These are phyloP conservation scores for Phymorhynchus buccinoides DNA, from an alignment of 1,140 invertebrate species.

Conservation along the genomic window DNA sequence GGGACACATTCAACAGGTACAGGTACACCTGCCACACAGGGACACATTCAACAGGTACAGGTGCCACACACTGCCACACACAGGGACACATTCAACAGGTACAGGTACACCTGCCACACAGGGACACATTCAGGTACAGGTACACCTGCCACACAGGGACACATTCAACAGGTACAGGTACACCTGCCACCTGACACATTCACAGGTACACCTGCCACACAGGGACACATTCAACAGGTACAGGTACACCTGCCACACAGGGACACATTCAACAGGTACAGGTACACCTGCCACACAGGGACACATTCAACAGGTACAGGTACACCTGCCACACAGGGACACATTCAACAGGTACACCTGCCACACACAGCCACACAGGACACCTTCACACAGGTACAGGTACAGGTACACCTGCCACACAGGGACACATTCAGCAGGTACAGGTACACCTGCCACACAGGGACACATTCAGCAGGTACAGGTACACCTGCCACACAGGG, in stretches of 20 bases:
- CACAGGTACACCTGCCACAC: slow-evolving; percentile 1
- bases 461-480: slow-evolving; percentile 77
- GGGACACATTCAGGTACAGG: neutral
- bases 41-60: too few relatives aligned
- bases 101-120: too few relatives aligned
- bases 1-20: too few relatives aligned
- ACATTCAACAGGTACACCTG: neutral
- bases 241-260: slow-evolving; percentile 54
- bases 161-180: neutral
- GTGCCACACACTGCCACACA: too few relatives aligned
- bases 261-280: slow-evolving; percentile 77
- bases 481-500: slow-evolving; percentile 70
- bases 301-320: too few relatives aligned
- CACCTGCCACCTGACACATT: too few relatives aligned
- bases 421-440: slow-evolving; percentile 24
- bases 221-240: slow-evolving; percentile 70
- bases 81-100: too few relatives aligned
- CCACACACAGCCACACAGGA: too few relatives aligned
- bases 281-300: slow-evolving; percentile 70
- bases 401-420: too few relatives aligned
- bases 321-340: neutral
- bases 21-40: too few relatives aligned
- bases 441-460: too few relatives aligned
- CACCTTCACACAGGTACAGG: too few relatives aligned
- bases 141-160: neutral